phyloP scores from a whole-genome alignment of 2,113 vertebrate species.

The Dolichotis patagonum region DNA sequence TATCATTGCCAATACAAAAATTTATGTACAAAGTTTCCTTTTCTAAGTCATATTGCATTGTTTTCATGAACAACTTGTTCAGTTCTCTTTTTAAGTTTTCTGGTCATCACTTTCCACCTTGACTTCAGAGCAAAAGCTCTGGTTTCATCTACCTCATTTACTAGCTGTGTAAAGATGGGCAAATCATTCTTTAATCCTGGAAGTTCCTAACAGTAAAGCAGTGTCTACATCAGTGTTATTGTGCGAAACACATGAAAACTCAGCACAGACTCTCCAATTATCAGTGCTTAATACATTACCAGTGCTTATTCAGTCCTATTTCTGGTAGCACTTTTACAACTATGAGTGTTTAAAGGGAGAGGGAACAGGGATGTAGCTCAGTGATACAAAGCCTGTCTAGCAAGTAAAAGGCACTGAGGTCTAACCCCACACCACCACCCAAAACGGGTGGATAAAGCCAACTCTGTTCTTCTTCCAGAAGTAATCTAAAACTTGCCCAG shows the following conservation, averaged over 20 bases:
- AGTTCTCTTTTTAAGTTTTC: conserved; percentile 27
- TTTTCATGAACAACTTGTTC: background rate
- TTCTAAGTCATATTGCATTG: background rate
- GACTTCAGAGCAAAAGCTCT: conserved; percentile 6
- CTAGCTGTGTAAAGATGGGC: background rate
- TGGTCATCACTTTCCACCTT: background rate
- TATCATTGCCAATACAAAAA: background rate
- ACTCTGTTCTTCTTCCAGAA: background rate
- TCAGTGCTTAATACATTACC: background rate
- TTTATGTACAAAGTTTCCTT: conserved; percentile 12
- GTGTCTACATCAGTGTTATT: background rate
- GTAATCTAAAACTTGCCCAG: background rate
- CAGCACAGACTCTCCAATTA: background rate
- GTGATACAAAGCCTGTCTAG: background rate
- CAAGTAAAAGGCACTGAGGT: background rate
- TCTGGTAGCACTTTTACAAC: background rate
- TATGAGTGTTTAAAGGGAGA: too few species aligned
- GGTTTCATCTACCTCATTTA: background rate
- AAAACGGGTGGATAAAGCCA: background rate
- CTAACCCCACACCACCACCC: background rate
- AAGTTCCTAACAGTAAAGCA: conserved; percentile 26
- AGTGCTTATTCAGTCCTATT: background rate
- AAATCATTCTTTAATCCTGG: background rate
- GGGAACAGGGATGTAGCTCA: background rate
- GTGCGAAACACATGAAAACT: conserved; percentile 43